phyloP scores from a whole-genome alignment of 2,888 invertebrate species.

The Mythimna impura region DNA sequence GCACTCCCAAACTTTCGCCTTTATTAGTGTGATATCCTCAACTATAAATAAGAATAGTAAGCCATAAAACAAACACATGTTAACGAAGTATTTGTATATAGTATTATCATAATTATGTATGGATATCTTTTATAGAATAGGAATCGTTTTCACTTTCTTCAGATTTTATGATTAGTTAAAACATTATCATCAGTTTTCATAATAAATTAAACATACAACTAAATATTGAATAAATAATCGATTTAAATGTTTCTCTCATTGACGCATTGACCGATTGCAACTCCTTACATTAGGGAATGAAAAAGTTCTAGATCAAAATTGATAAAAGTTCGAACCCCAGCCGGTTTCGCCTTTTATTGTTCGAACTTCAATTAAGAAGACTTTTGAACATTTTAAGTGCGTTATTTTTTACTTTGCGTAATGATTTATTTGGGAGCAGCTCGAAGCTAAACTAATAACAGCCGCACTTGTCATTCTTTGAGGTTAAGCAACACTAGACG shows the following conservation, averaged over 20 bases:
- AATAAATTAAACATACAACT: not conserved
- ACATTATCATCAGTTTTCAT: too few relatives aligned
- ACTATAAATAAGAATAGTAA: too few relatives aligned
- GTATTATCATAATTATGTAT: too few relatives aligned
- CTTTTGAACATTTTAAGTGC: constrained; percentile 27
- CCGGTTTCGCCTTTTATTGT: constrained; percentile 42
- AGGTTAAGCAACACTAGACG: too few relatives aligned
- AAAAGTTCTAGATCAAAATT: constrained; percentile 46
- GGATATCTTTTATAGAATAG: too few relatives aligned
- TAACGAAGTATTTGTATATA: too few relatives aligned
- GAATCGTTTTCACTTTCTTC: not conserved
- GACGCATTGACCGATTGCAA: constrained; percentile 27
- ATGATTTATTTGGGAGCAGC: constrained; percentile 4
- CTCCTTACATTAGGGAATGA: constrained; percentile 36
- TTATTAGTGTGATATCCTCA: too few relatives aligned
- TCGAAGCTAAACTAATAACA: too few relatives aligned
- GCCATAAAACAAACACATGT: too few relatives aligned
- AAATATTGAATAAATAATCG: not conserved
- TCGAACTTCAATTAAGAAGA: constrained; percentile 31
- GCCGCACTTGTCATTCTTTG: too few relatives aligned
- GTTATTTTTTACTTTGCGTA: constrained; percentile 17
- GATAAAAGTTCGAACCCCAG: constrained; percentile 25
- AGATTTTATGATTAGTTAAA: too few relatives aligned
- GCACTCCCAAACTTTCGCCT: too few relatives aligned
- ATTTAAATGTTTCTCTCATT: constrained; percentile 9